Percentiles rank a stretch among this genome's conserved stretches.
These are phyloP conservation scores for Ligdia adustata DNA, from an alignment of 2,888 invertebrate species.

Conservation along the genomic window DNA sequence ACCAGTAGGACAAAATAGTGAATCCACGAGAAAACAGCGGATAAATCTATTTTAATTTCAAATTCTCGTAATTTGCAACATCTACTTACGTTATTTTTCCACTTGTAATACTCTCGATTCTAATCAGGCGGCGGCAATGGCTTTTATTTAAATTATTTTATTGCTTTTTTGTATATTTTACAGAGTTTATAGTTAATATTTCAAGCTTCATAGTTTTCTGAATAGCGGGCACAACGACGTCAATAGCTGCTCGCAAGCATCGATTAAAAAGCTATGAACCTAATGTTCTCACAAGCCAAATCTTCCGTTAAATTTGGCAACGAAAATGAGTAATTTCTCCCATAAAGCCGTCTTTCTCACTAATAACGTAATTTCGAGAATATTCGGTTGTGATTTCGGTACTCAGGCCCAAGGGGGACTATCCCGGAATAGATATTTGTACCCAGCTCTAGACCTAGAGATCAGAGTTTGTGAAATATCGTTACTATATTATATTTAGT, in stretches of 20 bases:
- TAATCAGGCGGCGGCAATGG: no score
- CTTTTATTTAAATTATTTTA: background rate
- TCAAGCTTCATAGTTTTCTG: background rate
- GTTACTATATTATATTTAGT: no score
- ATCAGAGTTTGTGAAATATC: background rate
- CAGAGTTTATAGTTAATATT: background rate
- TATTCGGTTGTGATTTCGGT: constrained; percentile 8
- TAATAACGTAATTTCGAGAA: constrained; percentile 10
- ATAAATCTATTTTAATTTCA: no score
- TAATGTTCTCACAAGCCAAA: constrained; percentile 14
- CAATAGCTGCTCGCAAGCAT: background rate
- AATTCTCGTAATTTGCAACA: no score
- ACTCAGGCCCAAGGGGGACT: constrained; percentile 7
- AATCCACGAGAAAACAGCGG: no score
- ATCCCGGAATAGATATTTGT: constrained; percentile 8
- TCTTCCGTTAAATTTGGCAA: constrained; percentile 9
- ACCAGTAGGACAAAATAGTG: no score
- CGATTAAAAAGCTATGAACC: constrained; percentile 15
- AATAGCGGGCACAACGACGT: no score
- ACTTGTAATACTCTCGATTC: no score
- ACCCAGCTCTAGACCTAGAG: background rate
- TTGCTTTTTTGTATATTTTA: background rate
- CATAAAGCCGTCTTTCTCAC: constrained; percentile 1
- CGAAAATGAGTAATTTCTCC: constrained; percentile 7
- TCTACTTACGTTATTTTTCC: no score